Evolutionary conservation across 2,888 invertebrate genomes (phyloP), one percentile per base, ranked within the genome.

Genomic region (Eupithecia inturbata): DNA sequence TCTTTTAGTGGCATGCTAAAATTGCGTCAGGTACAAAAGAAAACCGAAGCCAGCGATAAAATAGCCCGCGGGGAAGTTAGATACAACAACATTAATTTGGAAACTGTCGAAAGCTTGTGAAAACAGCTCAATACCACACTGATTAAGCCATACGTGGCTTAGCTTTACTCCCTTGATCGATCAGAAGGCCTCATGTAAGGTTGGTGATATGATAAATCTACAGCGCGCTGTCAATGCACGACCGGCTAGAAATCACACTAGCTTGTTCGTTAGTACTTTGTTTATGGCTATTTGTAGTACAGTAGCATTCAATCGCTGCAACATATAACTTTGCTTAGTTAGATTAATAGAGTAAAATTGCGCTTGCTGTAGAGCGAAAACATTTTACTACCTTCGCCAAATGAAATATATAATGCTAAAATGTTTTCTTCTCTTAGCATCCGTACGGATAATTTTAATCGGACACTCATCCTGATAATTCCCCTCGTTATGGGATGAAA

Each of bases 51-150:
- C 12, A 22, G 26, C 57, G 3, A 4, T 57, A 22, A 53, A 53
- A 22, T n/a, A 19, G 49, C 49, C 16, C 9, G 9, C n/a, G 9
- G 22, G n/a, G 9, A 49, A 49, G n/a, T 49, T 9, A 49, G 49
- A 49, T 49, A 28, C 28, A 28, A 28, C 28, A 28, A 6, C 0
- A 16, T 28, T 28, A 16, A 31, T 60, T 60, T 60, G 5, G 22
- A 39, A 66, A 41, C 3, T 22, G 39, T 39, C 36, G 67, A 71
- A 22, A 66, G 57, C 69, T 71, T 67, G 63, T 64, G 66, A 71
- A 67, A 76, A 68, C 39, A 70, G 39, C 33, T 64, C 66, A 63
- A 67, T 45, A 62, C 49, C n/a, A 67, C 75, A 73, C 73, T 72
- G n/a, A 71, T 68, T 39, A 63, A 28, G 28, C 53, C 53, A 72